These are phyloP conservation scores for Hippocampus mohnikei DNA, from an alignment of 2,113 vertebrate species.

Conservation along the genomic window DNA sequence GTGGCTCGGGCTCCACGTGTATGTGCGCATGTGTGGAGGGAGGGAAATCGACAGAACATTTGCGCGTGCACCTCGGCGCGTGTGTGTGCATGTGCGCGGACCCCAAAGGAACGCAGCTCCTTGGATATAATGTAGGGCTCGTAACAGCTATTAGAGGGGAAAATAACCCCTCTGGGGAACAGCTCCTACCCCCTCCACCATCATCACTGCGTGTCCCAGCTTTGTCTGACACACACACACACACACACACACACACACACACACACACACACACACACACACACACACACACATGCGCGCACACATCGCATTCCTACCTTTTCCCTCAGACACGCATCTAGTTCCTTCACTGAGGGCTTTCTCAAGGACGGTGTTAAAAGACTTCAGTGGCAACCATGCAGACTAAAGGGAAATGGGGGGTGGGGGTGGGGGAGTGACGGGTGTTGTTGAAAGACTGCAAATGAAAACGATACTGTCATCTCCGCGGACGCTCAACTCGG, in stretches of 20 bases:
- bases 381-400: slow-evolving; percentile 87
- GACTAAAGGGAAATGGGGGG: slow-evolving; percentile 81
- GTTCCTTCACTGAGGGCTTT: slow-evolving; percentile 96
- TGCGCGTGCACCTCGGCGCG: slow-evolving; percentile 64
- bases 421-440: slow-evolving; percentile 9
- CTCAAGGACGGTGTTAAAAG: slow-evolving; percentile 99
- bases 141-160: slow-evolving; percentile 99
- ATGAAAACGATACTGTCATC: slow-evolving; percentile 68
- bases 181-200: slow-evolving; percentile 43
- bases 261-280: slow-evolving; percentile 83
- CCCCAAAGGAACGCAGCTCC: slow-evolving; percentile 99
- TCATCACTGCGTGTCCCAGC: slow-evolving; percentile 60
- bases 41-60: slow-evolving; percentile 58
- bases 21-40: slow-evolving; percentile 34
- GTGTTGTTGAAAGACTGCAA: slow-evolving; percentile 45
- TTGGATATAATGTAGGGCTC: slow-evolving; percentile 99
- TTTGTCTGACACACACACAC: slow-evolving; percentile 82
- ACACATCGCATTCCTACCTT: slow-evolving; percentile 93
- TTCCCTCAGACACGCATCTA: slow-evolving; percentile 97
- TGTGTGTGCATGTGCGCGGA: slow-evolving; percentile 67
- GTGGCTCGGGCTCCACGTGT: slow-evolving; percentile 57
- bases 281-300: slow-evolving; percentile 69
- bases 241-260: slow-evolving; percentile 87
- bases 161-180: slow-evolving; percentile 95
- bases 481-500: slow-evolving; percentile 64